Base-by-base conservation (phyloP, 2,113 vertebrate species). In the Pithys albifrons region DNA sequence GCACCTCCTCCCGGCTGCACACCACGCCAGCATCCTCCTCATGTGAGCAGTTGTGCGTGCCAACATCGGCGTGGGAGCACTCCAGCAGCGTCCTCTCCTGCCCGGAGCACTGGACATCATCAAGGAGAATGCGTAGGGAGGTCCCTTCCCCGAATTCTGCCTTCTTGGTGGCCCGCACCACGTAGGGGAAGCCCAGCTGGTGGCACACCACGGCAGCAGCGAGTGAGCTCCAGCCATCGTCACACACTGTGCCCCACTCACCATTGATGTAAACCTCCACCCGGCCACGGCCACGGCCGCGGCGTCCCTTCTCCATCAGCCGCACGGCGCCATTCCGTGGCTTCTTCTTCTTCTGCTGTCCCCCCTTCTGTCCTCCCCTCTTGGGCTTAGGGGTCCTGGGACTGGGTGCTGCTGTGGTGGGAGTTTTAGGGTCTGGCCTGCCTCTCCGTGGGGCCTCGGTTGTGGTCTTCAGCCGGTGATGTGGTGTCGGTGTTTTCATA, bases 221-320 rank as follows among this genome's bases (percentile, higher is more conserved):
- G 1, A 93, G 52, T 8, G 13, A 45, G 79, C 94, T 97, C 99
- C 99, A 99, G 12, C 98, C 97, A 6, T 99, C 99, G 1, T 99
- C 99, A 4, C 99, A 99, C 48, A 99, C 98, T 0, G 99, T 99
- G 64, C 99, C 99, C 99, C 99, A 99, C 55, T 98, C 73, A 1
- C 98, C 98, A 0, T 96, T 77, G 6, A 97, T 74, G 31, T 98
- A 99, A 45, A 99, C 73, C 96, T 99, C 99, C 76, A 99, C 98
- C 7, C 99, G 97, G 19, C 99, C 99, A 0, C 88, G 94, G 95
- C 98, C 98, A 0, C 54, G 49, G 10, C 97, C 29, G 1, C 75
- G 96, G 23, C 96, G 93, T 1, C 66, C 73, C 22, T 94, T 96
- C 20, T 97, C 97, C 48, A 95, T 97, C 95, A 99, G 97, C 91